phyloP scores from a whole-genome alignment of 1,140 invertebrate species.

The Agraylea sexmaculata region DNA sequence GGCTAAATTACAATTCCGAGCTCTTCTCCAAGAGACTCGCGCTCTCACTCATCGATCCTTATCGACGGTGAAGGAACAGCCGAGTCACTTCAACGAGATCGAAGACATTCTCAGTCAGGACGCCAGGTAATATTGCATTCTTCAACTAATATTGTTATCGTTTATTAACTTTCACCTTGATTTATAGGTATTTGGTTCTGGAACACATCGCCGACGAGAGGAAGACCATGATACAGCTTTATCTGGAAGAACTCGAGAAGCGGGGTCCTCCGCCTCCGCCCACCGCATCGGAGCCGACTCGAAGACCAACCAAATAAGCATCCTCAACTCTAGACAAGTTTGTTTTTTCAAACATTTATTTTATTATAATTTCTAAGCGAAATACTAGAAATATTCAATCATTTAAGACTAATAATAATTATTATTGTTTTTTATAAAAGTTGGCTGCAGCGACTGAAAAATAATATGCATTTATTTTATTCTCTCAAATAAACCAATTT shows the following conservation, averaged over 20 bases:
- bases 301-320: conserved; percentile 43
- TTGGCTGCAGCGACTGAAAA: too few relatives aligned
- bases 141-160: background rate
- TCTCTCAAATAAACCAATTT: too few relatives aligned
- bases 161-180: background rate
- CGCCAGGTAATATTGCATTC: conserved; percentile 40
- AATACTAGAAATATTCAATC: too few relatives aligned
- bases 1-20: conserved; percentile 86
- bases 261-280: conserved; percentile 94
- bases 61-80: conserved; percentile 62
- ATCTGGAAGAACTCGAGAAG: conserved; percentile 89
- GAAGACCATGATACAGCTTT: conserved; percentile 71
- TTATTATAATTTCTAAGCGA: too few relatives aligned
- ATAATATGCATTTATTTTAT: too few relatives aligned
- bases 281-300: conserved; percentile 85
- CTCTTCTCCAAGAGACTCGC: conserved; percentile 89
- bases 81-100: conserved; percentile 73
- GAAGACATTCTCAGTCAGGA: conserved; percentile 85
- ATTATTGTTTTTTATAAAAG: too few relatives aligned
- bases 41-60: conserved; percentile 86
- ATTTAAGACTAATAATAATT: too few relatives aligned
- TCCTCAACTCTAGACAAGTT: conserved; percentile 2
- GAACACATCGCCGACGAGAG: conserved; percentile 84
- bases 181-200: conserved; percentile 69
- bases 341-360: too few relatives aligned